These are phyloP conservation scores for Albula goreensis DNA, from an alignment of 2,113 vertebrate species.

Conservation along the genomic window DNA sequence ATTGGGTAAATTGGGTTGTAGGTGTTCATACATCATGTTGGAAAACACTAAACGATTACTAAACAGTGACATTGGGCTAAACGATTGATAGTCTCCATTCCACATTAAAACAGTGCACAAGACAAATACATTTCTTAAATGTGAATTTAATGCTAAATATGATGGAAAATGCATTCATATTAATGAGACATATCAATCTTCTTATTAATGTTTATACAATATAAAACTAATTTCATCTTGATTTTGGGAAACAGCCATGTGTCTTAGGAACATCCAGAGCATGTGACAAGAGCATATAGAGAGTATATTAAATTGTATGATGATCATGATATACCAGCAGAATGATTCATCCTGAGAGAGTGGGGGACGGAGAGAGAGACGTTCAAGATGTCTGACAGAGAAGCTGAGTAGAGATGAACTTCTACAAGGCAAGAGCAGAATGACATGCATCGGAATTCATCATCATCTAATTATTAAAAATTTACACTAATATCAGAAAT, in stretches of 20 bases:
- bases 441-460: background rate
- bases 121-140: background rate
- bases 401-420: background rate
- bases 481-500: background rate
- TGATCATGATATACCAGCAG: background rate
- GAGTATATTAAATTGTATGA: background rate
- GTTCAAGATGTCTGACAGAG: background rate
- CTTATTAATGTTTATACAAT: background rate
- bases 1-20: constrained; percentile 11
- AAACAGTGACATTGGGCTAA: background rate
- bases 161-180: constrained; percentile 3
- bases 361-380: background rate
- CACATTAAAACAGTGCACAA: background rate
- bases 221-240: background rate
- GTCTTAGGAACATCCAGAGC: background rate
- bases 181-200: constrained; percentile 5
- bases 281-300: background rate
- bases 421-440: background rate
- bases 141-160: background rate
- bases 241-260: background rate
- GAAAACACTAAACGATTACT: background rate
- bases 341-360: background rate
- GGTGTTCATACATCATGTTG: background rate
- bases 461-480: background rate
- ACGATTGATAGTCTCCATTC: background rate